Conservation (phyloP, 2,113 vertebrate species). For the Dipodomys stephensi region DNA sequence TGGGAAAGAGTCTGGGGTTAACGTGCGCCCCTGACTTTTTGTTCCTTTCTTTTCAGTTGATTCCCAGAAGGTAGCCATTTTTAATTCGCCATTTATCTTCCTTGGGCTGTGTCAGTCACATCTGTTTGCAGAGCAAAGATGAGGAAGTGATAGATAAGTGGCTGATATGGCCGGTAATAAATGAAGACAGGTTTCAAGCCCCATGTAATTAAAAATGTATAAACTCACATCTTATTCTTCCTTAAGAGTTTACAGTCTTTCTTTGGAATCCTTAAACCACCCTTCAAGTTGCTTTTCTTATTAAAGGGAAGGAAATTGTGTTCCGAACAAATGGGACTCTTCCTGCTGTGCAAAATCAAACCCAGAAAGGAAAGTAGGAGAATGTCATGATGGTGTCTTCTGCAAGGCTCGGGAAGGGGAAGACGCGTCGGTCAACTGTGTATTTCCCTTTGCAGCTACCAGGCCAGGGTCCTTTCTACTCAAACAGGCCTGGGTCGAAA, state of each 20-base stretch:
- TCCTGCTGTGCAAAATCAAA: constrained; percentile 41
- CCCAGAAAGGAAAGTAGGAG: background rate
- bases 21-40: background rate
- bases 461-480: background rate
- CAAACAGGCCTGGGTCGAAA: background rate
- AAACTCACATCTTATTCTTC: constrained; percentile 56
- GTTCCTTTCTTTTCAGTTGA: constrained; percentile 46
- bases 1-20: background rate
- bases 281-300: background rate
- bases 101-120: constrained; percentile 73
- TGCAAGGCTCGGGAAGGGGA: background rate
- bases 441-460: background rate
- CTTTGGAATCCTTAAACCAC: constrained; percentile 5
- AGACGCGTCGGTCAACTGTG: accelerated
- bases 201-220: constrained; percentile 78
- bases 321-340: constrained; percentile 51
- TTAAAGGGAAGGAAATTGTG: constrained; percentile 60
- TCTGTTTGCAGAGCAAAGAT: constrained; percentile 76
- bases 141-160: constrained; percentile 65
- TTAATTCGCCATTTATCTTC: constrained; percentile 72
- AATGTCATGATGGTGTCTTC: background rate
- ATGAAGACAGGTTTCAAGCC: constrained; percentile 63
- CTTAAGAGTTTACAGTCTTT: constrained; percentile 63
- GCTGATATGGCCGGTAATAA: constrained; percentile 65
- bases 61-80: constrained; percentile 67